Base-by-base conservation (phyloP, 2,797 vertebrate species). In the Decapterus maruadsi region DNA sequence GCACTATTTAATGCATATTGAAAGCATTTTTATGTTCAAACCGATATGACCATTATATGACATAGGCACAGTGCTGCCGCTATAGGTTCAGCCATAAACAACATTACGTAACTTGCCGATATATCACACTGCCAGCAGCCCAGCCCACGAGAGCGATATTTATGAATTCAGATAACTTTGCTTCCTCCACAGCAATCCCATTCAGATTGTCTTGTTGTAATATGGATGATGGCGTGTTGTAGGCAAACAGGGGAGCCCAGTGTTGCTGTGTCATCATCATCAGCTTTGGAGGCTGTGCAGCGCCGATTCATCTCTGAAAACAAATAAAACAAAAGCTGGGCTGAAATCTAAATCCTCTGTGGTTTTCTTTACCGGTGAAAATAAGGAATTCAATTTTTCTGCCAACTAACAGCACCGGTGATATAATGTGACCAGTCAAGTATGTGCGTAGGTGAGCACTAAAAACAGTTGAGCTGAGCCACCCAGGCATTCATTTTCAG, bases 11-110 rank as follows among this genome's bases (percentile, higher is more conserved):
- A 71, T 77, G 46, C 43, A 81, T 79, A 68, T 67, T 55, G 72
- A 72, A 73, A 76, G 20, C 20, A 8, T 42, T 76, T 59, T 72
- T 57, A 68, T 69, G 58, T 57, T 78, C 11, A 61, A 54, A 43
- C 19, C 57, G 50, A 63, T 74, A 57, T 26, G 46, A 31, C 22
- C 12, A 56, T 46, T 50, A 61, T 48, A 19, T 55, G 13, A 53
- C 34, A 66, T 6, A 54, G 31, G 31, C 20, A 42, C 14, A 13
- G 19, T 26, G n/a, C 16, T 48, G 11, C 22, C 29, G 50, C 2
- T 40, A 31, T 31, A 17, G 40, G 19, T 68, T 40, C 6, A 11
- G 48, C 3, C 20, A 59, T 69, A 66, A 62, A 73, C 40, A 57
- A 50, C 50, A 51, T 65, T 46, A 62, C 1, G 2, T 14, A 40